Evolutionary conservation across 2,797 vertebrate species (phyloP).

Genomic region (Myoxocephalus aenaeus): DNA sequence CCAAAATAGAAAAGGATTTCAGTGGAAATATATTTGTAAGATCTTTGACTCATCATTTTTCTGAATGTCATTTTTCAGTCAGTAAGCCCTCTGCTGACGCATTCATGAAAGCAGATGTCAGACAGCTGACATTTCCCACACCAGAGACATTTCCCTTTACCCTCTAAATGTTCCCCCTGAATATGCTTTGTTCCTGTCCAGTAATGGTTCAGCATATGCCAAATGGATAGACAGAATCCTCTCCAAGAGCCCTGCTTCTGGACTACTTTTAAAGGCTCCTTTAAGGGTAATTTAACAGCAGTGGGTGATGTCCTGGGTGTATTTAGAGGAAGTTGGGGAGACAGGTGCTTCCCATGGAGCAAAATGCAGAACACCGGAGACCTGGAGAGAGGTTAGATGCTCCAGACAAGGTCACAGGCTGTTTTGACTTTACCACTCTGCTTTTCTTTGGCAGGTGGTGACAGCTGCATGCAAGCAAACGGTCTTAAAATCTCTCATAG

Average conservation of each 20-base stretch:
- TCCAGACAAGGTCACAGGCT: conserved; percentile 77
- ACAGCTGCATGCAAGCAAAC: conserved; percentile 75
- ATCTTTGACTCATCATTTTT: conserved; percentile 10
- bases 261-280: conserved; percentile 53
- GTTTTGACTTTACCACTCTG: conserved; percentile 80
- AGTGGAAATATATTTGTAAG: background rate
- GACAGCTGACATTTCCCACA: conserved; percentile 71
- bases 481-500: conserved; percentile 41
- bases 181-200: conserved; percentile 56
- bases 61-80: conserved; percentile 39
- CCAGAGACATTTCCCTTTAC: conserved; percentile 58
- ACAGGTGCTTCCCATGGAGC: conserved; percentile 79
- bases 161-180: conserved; percentile 44
- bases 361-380: conserved; percentile 60
- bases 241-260: conserved; percentile 40
- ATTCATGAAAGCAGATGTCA: conserved; percentile 51
- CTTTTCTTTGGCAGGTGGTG: conserved; percentile 75
- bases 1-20: conserved; percentile 11
- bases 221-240: conserved; percentile 48
- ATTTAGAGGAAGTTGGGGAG: conserved; percentile 60
- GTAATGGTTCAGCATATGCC: conserved; percentile 57
- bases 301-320: conserved; percentile 60
- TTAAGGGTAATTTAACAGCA: conserved; percentile 49
- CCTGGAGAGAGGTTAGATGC: conserved; percentile 64
- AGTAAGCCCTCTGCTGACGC: conserved; percentile 24